Evolutionary conservation across 2,113 vertebrate species (phyloP), one percentile per base, ranked within the genome.

Genomic region (Illadopsis cleaveri): DNA sequence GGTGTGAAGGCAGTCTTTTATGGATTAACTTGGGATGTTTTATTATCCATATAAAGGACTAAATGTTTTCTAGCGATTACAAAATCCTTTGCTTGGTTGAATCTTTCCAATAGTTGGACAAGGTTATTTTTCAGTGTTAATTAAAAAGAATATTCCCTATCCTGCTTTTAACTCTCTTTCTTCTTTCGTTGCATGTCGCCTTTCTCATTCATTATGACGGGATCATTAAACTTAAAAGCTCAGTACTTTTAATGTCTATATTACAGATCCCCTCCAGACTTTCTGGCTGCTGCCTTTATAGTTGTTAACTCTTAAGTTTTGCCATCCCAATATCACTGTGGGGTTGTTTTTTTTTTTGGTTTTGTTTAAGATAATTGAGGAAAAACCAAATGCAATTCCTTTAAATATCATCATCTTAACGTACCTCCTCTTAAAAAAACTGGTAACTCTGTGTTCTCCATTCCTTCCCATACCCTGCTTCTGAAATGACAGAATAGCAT

Each of bases 101-200:
- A 35, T 76, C 53, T 76, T 89, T 90, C 69, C 68, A 72, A 2
- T 61, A 93, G 58, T 62, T 73, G 54, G 69, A 77, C 11, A 66
- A 58, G 27, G 23, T 50, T 95, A 56, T 92, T 86, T 73, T 84
- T 77, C 44, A 69, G 31, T 83, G 48, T 89, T 94, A 76, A 96
- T 84, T 70, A 77, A 86, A 77, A 92, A 70, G 24, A 81, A 71
- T 60, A 89, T 89, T 77, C 37, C 30, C 57, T 87, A 22, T 95
- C 44, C 28, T 72, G 60, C 48, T 92, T 90, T 94, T 81, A 89
- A 57, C 66, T 79, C 44, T 91, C 40, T 84, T 45, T 91, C 33
- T 93, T 78, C 44, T 58, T 82, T 24, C 23, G 45, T 15, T 76
- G 57, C 82, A 71, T 69, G 14, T 89, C 2, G 17, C 65, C 25